Percentiles rank a stretch among this genome's conserved stretches.
These are phyloP conservation scores for Takifugu bimaculatus DNA, from an alignment of 2,113 vertebrate genomes.

Conservation along the genomic window DNA sequence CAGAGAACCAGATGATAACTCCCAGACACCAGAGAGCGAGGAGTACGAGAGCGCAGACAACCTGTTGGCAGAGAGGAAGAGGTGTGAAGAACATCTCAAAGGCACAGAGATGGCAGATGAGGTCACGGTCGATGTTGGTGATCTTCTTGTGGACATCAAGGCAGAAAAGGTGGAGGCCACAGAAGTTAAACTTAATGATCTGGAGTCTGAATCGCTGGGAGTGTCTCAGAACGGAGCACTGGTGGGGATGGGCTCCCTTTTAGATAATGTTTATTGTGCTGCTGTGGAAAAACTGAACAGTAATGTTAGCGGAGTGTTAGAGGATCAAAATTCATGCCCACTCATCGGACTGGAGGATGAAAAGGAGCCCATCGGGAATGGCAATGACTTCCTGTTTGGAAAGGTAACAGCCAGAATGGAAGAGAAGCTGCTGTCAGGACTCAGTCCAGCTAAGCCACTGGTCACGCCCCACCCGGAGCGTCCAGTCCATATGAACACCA, in stretches of 20 bases:
- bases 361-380: slow-evolving; percentile 83
- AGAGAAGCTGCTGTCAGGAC: slow-evolving; percentile 83
- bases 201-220: slow-evolving; percentile 88
- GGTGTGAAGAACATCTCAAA: slow-evolving; percentile 75
- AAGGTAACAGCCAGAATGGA: slow-evolving; percentile 78
- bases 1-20: slow-evolving; percentile 82
- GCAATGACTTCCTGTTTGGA: slow-evolving; percentile 86
- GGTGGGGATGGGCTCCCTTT: slow-evolving; percentile 87
- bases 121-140: slow-evolving; percentile 87
- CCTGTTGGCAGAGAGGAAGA: slow-evolving; percentile 83
- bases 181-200: slow-evolving; percentile 92
- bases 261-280: slow-evolving; percentile 91
- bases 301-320: slow-evolving; percentile 74
- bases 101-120: slow-evolving; percentile 71
- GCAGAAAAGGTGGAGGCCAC: slow-evolving; percentile 97
- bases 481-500: slow-evolving; percentile 78
- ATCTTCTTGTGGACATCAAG: slow-evolving; percentile 91
- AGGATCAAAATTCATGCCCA: slow-evolving; percentile 80
- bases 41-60: slow-evolving; percentile 83
- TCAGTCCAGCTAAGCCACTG: slow-evolving; percentile 78
- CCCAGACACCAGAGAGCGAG: slow-evolving; percentile 92
- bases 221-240: slow-evolving; percentile 83
- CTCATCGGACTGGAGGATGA: slow-evolving; percentile 92
- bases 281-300: slow-evolving; percentile 88
- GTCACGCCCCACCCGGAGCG: slow-evolving; percentile 78